phyloP scores from a whole-genome alignment of 2,888 invertebrate genomes.

The Cheilosia scutellata region DNA sequence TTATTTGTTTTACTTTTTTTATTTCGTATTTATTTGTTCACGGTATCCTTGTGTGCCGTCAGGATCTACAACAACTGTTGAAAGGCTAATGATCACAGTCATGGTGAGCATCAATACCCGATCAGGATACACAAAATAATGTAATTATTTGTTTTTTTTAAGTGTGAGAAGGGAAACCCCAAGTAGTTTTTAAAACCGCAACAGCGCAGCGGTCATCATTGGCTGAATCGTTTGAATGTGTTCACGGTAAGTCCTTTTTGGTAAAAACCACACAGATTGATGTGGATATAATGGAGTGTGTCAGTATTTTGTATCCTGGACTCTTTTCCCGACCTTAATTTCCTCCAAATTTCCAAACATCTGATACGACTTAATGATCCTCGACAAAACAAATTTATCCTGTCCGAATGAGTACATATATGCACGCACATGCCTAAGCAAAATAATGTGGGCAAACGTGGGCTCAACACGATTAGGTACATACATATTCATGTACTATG shows the following conservation, averaged over 20 bases:
- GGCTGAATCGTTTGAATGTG: constrained; percentile 23
- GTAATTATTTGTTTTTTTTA: constrained; percentile 60
- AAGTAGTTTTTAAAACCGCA: constrained; percentile 57
- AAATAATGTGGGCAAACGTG: background rate
- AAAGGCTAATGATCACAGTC: constrained; percentile 72
- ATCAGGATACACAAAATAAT: constrained; percentile 39
- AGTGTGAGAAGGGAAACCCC: constrained; percentile 50
- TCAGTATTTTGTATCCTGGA: constrained; percentile 22
- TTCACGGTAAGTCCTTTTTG: constrained; percentile 46
- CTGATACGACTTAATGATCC: constrained; percentile 74
- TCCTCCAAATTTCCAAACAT: constrained; percentile 62
- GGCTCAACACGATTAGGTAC: constrained; percentile 37
- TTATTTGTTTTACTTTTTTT: constrained; percentile 54
- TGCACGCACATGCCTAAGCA: background rate
- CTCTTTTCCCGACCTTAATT: constrained; percentile 2
- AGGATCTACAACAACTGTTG: constrained; percentile 70
- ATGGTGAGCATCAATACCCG: constrained; percentile 37
- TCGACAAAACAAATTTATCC: constrained; percentile 13
- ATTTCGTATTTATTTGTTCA: constrained; percentile 55
- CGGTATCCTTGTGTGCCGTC: constrained; percentile 47
- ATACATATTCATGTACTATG: constrained; percentile 40
- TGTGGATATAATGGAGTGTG: constrained; percentile 33
- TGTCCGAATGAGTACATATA: constrained; percentile 2
- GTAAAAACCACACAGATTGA: constrained; percentile 40
- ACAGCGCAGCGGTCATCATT: constrained; percentile 23